These are phyloP conservation scores for Calcarius lapponicus DNA, from an alignment of 2,797 vertebrate species.

Conservation along the genomic window DNA sequence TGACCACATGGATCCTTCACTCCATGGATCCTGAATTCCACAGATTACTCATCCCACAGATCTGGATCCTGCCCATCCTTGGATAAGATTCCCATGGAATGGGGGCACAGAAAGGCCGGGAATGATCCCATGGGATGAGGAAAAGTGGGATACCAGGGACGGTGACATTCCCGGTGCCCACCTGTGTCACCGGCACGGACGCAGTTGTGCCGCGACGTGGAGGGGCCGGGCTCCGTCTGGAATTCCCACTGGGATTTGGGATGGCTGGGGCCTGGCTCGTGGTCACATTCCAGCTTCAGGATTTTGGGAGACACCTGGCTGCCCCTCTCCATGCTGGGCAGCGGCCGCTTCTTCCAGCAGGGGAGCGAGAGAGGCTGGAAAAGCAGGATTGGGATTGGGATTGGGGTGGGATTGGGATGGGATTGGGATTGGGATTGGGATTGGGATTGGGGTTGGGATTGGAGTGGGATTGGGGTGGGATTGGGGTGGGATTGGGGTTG, in stretches of 20 bases:
- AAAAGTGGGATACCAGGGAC: rapidly evolving
- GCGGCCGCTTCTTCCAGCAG: neutral
- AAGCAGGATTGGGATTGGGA: neutral
- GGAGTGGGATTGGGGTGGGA: too few relatives aligned
- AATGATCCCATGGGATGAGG: neutral
- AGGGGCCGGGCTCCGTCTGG: rapidly evolving
- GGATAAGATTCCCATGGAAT: rapidly evolving
- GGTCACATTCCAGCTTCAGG: constrained; percentile 22
- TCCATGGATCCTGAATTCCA: too few relatives aligned
- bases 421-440: too few relatives aligned
- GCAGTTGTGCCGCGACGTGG: rapidly evolving
- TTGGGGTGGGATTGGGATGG: too few relatives aligned
- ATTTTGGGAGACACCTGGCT: neutral
- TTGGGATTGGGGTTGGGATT: too few relatives aligned
- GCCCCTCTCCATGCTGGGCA: neutral
- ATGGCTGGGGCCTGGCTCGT: rapidly evolving
- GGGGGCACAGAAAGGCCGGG: too few relatives aligned
- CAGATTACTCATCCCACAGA: rapidly evolving
- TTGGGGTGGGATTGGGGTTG: too few relatives aligned
- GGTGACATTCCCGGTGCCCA: neutral
- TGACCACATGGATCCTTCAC: rapidly evolving
- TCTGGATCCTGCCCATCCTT: neutral
- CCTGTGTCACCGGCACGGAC: rapidly evolving
- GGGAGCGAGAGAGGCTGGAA: neutral
- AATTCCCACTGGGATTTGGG: neutral